phyloP scores from a whole-genome alignment of 2,888 invertebrate species.

The Suillia variegata region DNA sequence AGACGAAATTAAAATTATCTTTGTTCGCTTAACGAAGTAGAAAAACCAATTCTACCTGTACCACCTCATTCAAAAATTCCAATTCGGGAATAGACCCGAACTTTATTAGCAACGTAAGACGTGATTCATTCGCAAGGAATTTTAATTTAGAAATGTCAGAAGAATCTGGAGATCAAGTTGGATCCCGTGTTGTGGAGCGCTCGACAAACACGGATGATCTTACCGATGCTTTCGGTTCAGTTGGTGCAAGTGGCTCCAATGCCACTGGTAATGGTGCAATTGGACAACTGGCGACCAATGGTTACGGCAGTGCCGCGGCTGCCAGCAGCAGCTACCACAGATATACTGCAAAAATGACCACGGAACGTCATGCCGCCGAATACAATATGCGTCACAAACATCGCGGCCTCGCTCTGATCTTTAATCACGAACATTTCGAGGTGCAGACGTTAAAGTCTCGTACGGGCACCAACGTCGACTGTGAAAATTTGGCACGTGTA shows the following conservation, averaged over 20 bases:
- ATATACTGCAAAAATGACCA: slow-evolving; percentile 66
- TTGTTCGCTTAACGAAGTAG: too few species aligned
- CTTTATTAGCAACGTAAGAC: too few species aligned
- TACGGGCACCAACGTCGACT: slow-evolving; percentile 86
- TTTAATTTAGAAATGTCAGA: slow-evolving; percentile 36
- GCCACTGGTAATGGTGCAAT: slow-evolving; percentile 41
- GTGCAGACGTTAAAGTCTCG: slow-evolving; percentile 73
- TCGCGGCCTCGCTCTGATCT: slow-evolving; percentile 84
- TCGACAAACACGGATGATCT: slow-evolving; percentile 44
- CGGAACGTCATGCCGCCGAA: slow-evolving; percentile 72
- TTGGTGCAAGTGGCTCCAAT: slow-evolving; percentile 19
- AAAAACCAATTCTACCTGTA: too few species aligned
- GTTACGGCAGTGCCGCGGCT: slow-evolving; percentile 51
- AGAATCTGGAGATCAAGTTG: slow-evolving; percentile 45
- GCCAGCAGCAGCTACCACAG: slow-evolving; percentile 49
- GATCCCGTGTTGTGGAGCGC: slow-evolving; percentile 37
- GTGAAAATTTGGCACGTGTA: slow-evolving; percentile 72
- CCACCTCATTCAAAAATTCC: too few species aligned
- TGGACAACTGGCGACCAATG: slow-evolving; percentile 49
- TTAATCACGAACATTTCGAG: slow-evolving; percentile 87
- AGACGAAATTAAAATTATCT: too few species aligned
- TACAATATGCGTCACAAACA: slow-evolving; percentile 86
- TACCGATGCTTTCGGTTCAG: slow-evolving; percentile 51
- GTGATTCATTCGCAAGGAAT: neutral
- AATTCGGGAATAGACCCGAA: too few species aligned